Base-by-base conservation (phyloP, 2,888 invertebrate species). In the Digitonthophagus gazella region DNA sequence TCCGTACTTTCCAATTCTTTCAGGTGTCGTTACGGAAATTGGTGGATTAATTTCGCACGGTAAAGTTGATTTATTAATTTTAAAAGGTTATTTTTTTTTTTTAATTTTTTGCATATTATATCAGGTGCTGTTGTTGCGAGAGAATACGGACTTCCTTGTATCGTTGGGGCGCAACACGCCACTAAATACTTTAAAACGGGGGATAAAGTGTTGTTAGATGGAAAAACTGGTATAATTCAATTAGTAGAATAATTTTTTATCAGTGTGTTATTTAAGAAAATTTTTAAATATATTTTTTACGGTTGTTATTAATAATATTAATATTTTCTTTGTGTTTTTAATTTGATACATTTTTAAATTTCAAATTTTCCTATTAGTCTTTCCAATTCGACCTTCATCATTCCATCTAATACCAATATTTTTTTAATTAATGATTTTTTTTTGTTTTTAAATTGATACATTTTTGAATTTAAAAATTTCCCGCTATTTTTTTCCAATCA, bases 1-100 rank as follows among this genome's bases (percentile, higher is more conserved):
- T 1, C 93, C 93, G 0, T 93, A 93, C 82, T 95, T 94, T 80
- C 92, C 93, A 0, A 85, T 93, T 64, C 80, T 95, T 15, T 84
- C 88, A 0, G 95, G 93, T 5, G 87, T 94, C 64, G 90, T 93
- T 5, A 94, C 93, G 0, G 94, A 95, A 80, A 84, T 93, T 0
- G 94, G 94, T 0, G 94, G 94, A 20, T 85, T 94, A 2, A 89
- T 93, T 74, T 93, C 93, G 44, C 93, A 94, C 77, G 94, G 92
- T 91, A 81, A 69, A 15, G 61, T 58, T 4, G 4, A 8, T 44
- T 58, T 44, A 61, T 4, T 15, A 18, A 6, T 16, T 18, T 61
- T 19, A 55, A 56, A 15, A 14, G 8, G 19, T 28, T 64, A 64
- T 22, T 28, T 65, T 64, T 63, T 69, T 67, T 69, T 6, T 28